Conservation (phyloP, 2,113 vertebrate genomes). For the Actinemys pallida region DNA sequence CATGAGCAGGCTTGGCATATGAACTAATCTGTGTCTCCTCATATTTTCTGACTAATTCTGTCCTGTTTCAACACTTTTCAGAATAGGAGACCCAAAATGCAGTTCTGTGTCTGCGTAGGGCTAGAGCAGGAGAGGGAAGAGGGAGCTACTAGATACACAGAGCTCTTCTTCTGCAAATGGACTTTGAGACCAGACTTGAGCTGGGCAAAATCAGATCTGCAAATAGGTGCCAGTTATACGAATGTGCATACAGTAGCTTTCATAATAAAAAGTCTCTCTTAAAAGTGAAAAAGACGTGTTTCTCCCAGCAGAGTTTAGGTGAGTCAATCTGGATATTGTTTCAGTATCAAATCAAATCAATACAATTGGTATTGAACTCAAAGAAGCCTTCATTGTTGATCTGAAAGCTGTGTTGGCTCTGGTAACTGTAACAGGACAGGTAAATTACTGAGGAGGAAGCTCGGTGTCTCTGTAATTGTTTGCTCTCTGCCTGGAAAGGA, state of each 20-base stretch:
- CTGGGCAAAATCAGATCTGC: background rate
- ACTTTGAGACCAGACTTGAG: background rate
- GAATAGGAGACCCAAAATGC: background rate
- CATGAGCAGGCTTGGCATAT: too few relatives aligned
- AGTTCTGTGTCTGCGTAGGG: background rate
- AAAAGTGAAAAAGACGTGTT: background rate
- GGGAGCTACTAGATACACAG: background rate
- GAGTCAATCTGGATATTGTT: background rate
- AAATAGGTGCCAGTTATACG: background rate
- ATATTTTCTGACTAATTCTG: too few relatives aligned
- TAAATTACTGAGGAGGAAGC: background rate
- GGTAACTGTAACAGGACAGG: background rate
- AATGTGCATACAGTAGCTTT: background rate
- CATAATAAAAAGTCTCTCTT: background rate
- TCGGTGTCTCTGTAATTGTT: background rate
- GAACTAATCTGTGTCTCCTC: too few relatives aligned
- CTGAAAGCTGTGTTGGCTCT: background rate
- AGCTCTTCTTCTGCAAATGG: background rate
- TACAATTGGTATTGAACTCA: background rate
- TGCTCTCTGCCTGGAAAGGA: background rate
- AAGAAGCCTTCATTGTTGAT: background rate
- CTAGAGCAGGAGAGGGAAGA: background rate
- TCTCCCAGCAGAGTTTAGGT: background rate
- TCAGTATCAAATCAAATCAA: background rate
- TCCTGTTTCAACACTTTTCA: background rate